Base-by-base conservation (phyloP, 2,113 vertebrate genomes). In the Uropsilus gracilis region DNA sequence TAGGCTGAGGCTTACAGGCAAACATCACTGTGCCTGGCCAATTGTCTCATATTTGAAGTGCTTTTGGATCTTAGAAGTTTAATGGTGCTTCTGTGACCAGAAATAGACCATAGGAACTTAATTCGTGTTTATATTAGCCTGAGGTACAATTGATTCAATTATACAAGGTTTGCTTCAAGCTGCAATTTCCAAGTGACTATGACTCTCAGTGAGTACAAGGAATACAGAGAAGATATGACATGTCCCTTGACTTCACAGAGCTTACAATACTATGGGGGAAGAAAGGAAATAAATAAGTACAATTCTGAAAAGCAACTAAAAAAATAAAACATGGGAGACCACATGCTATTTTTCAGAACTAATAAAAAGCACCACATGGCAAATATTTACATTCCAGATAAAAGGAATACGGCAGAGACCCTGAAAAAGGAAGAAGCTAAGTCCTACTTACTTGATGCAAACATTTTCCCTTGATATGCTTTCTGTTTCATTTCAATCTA, bases 291-390 rank as follows among this genome's bases (percentile, higher is more conserved):
- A 72, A 68, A 22, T 13, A 91, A 68, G 7, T 34, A 61, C n/a
- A 76, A 71, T 53, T 61, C 77, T 63, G 59, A 94, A 82, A 89
- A 91, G 61, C 13, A 64, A n/a, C 30, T 80, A 85, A 59, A 46
- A 69, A 44, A 32, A 18, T 59, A 55, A 89, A 59, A 22, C 2
- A 61, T 18, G 32, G 16, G 6, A 28, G 26, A 18, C 55, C 7
- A 18, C 3, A 85, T 22, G 32, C 66, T 76, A 81, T 44, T 87
- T 92, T 93, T 84, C 84, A 90, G 71, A 73, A 86, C n/a, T 55
- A 91, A 91, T 30, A 53, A 83, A 71, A 89, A 57, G 28, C 16
- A n/a, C 37, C 30, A 71, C 22, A 75, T 5, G 82, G 53, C 44
- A 76, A 77, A 46, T 55, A 87, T 55, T 84, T 68, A 53, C 24